Conservation (phyloP, 2,888 invertebrate species). For the Drosophila longiperda region DNA sequence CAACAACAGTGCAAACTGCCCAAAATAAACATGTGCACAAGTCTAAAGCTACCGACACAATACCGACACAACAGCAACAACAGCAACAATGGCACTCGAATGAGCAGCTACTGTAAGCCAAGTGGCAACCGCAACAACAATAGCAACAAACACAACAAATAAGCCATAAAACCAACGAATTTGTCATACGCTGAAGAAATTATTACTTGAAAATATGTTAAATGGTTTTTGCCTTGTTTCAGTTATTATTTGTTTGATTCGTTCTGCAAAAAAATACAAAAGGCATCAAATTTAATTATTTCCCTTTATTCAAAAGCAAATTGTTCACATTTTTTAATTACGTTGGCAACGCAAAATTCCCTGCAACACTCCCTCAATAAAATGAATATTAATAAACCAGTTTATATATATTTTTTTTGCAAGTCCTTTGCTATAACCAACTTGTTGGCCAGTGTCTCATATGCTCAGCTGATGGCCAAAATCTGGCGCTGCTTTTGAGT, state of each 20-base stretch:
- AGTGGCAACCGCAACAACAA: constrained; percentile 21
- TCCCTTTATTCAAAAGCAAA: not conserved
- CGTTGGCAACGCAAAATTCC: not conserved
- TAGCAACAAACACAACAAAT: constrained; percentile 9
- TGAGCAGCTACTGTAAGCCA: constrained; percentile 51
- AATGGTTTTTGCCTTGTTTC: not conserved
- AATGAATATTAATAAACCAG: not conserved
- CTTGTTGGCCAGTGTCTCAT: not conserved
- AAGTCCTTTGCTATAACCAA: not conserved
- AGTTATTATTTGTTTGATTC: not conserved
- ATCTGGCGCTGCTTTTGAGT: constrained; percentile 55
- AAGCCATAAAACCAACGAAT: constrained; percentile 16
- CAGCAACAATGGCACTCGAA: constrained; percentile 32
- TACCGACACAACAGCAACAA: constrained; percentile 1
- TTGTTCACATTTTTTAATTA: not conserved
- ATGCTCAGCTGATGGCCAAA: constrained; percentile 23
- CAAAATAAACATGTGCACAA: constrained; percentile 59
- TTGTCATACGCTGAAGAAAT: constrained; percentile 30
- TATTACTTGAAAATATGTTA: constrained; percentile 3
- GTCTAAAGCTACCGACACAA: constrained; percentile 8
- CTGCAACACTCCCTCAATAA: not conserved
- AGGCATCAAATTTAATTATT: not conserved
- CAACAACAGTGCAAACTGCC: constrained; percentile 22
- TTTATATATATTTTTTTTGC: not conserved
- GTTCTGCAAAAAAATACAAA: not conserved